Evolutionary conservation across 2,888 invertebrate genomes (phyloP).

Genomic region (Acleris sparsana): DNA sequence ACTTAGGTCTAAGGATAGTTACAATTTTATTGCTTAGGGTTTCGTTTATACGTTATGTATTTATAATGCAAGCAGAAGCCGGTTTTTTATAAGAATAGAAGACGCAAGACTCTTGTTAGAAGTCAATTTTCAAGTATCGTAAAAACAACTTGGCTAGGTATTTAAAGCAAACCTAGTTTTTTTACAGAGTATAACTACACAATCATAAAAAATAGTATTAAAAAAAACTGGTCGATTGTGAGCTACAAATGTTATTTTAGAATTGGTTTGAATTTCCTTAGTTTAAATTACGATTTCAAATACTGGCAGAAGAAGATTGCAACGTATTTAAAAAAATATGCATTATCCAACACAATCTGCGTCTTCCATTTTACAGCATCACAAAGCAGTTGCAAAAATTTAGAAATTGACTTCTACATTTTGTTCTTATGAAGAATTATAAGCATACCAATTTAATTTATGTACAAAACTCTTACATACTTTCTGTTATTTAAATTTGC

Average conservation of each 20-base stretch:
- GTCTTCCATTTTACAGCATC: constrained; percentile 42
- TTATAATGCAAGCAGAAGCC: constrained; percentile 40
- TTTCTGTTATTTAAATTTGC: constrained; percentile 40
- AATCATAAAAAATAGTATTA: too few species aligned
- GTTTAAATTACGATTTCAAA: too few species aligned
- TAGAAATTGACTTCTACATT: constrained; percentile 69
- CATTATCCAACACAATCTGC: constrained; percentile 35
- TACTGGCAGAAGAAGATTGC: too few species aligned
- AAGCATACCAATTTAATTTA: constrained; percentile 81
- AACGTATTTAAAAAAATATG: too few species aligned
- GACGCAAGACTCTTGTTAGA: constrained; percentile 21
- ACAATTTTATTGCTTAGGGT: constrained; percentile 72
- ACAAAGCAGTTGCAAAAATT: constrained; percentile 59
- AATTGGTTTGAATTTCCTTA: too few species aligned
- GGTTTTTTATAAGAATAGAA: constrained; percentile 30
- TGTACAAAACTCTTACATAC: constrained; percentile 76
- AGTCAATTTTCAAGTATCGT: background rate
- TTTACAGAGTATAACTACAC: too few species aligned
- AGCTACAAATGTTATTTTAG: too few species aligned
- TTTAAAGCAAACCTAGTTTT: too few species aligned
- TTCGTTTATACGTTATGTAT: constrained; percentile 47
- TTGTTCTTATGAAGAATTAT: constrained; percentile 61
- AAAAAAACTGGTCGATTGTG: too few species aligned
- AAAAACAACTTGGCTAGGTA: background rate
- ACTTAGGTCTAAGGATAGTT: constrained; percentile 56